Base-by-base conservation (phyloP, 2,888 invertebrate genomes). In the Tetragonisca angustula region DNA sequence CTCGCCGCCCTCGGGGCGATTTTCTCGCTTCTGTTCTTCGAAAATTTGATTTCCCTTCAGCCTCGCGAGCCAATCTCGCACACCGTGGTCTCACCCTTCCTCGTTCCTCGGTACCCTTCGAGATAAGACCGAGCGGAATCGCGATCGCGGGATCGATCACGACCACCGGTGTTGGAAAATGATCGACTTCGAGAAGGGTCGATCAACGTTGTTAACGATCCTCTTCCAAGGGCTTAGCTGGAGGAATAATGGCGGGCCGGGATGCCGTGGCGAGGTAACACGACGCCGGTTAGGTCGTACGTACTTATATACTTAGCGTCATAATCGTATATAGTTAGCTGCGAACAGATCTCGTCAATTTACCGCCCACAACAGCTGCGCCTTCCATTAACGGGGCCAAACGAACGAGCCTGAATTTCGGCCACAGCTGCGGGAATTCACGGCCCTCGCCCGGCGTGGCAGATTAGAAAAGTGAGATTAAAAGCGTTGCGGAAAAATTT, bases 11-110 rank as follows among this genome's bases (percentile, higher is more conserved):
- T 11, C 54, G 32, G 21, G 67, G 79, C n/a, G 71, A 79, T 79
- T 79, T 50, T 81, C 81, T 69, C 80, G 80, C 80, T 73, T 69
- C 81, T 68, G 81, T 79, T 73, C 73, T 19, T 15, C 50, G 80
- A 62, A 69, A 80, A 81, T 81, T 81, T 81, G 69, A 81, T 81
- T 69, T 56, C 49, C 61, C 69, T 49, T 43, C 19, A 43, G 54
- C 43, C n/a, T 43, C 24, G 49, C n/a, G 49, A 43, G 50, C 43
- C 78, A 67, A 71, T n/a, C n/a, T n/a, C n/a, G n/a, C n/a, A n/a
- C n/a, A n/a, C n/a, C n/a, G n/a, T n/a, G n/a, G n/a, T n/a, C n/a
- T n/a, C n/a, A n/a, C n/a, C n/a, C n/a, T n/a, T n/a, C 9, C 36
- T 27, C 27, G 61, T 11, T 17, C 36, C 50, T 24, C n/a, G 49